Evolutionary conservation across 1,140 invertebrate genomes (phyloP), one percentile per base, ranked within the genome.

Genomic region (Andricus grossulariae): DNA sequence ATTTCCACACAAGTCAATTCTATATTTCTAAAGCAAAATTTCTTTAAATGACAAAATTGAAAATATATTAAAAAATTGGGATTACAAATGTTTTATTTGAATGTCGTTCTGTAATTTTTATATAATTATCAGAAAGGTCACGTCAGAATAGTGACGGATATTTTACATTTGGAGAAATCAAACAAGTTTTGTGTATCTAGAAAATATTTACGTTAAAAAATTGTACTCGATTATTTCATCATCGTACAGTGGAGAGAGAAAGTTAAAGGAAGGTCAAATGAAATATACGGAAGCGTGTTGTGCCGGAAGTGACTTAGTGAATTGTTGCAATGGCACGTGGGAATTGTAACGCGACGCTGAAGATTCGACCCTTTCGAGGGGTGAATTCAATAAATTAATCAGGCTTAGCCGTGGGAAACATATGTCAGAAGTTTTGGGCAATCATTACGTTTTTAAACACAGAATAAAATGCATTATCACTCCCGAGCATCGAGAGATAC

Each of bases 311-410:
- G 50, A 84, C 81, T 82, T n/a, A 32, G 84, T 81, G 86, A 85
- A 87, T 88, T 83, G 85, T 81, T 85, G 85, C 84, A 87, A 72
- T 78, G 83, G 84, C 86, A 87, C 85, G 85, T 85, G 87, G 77
- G 75, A 70, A 70, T 21, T 66, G 74, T 83, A 82, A 82, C 77
- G 77, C 77, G 71, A 75, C 76, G 79, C 79, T 76, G 76, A 81
- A 72, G 76, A 80, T 80, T 83, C 79, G 73, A 78, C 73, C 79
- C 72, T 32, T 82, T 70, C 55, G 71, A 83, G 80, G 84, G 83
- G 72, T 75, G 80, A 80, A 74, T 71, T 70, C 80, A 72, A 84
- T 86, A 87, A 87, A 85, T 87, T 84, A 86, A 87, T 85, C 77
- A 84, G 77, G 66, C 80, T 80, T 75, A 76, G 82, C 75, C 86